These are phyloP conservation scores for Symphodus melops DNA, from an alignment of 2,113 vertebrate species.

Conservation along the genomic window DNA sequence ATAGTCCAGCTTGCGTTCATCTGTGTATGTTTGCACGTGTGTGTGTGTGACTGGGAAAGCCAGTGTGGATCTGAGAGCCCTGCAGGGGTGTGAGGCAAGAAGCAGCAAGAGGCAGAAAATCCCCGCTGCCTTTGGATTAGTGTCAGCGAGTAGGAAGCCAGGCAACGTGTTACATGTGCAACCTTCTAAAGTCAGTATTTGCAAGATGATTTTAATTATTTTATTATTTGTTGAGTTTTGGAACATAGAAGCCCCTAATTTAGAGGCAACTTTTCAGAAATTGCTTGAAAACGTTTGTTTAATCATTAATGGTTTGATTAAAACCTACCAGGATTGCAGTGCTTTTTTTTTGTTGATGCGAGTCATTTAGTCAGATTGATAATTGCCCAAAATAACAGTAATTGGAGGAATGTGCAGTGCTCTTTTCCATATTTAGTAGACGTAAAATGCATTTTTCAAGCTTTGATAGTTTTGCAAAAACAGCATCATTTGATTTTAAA, in stretches of 20 bases:
- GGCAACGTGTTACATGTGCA: constrained; percentile 57
- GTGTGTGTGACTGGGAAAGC: constrained; percentile 63
- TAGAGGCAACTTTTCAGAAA: background rate
- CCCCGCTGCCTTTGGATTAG: constrained; percentile 78
- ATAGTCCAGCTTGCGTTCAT: constrained; percentile 64
- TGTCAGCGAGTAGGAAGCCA: constrained; percentile 76
- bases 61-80: constrained; percentile 69
- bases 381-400: constrained; percentile 8
- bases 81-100: constrained; percentile 82
- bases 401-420: constrained; percentile 8
- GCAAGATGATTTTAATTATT: constrained; percentile 26
- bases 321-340: background rate
- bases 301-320: background rate
- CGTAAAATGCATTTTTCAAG: background rate
- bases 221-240: constrained; percentile 24
- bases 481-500: constrained; percentile 8
- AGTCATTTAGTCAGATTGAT: constrained; percentile 27
- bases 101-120: constrained; percentile 81
- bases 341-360: constrained; percentile 3
- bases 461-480: background rate
- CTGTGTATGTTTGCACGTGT: constrained; percentile 57
- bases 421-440: background rate
- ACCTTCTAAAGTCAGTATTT: constrained; percentile 45
- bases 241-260: background rate
- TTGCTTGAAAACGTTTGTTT: background rate